phyloP scores from a whole-genome alignment of 2,797 vertebrate genomes.

The Diglossa cyanea region DNA sequence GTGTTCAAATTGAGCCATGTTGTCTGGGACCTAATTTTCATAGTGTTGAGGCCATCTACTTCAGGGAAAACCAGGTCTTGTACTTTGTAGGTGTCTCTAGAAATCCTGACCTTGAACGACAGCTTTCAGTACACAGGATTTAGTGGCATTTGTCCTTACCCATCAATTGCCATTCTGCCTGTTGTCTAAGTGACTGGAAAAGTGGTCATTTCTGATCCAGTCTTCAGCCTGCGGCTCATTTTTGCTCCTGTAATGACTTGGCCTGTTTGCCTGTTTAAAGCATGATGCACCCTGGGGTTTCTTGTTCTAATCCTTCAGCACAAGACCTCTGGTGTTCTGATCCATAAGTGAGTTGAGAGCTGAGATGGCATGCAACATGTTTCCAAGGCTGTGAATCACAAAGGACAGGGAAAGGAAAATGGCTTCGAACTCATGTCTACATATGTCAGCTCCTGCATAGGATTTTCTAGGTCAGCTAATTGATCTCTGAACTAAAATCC shows the following conservation, averaged over 20 bases:
- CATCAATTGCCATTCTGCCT: neutral
- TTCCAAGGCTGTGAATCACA: neutral
- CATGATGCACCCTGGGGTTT: accelerated
- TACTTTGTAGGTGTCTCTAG: neutral
- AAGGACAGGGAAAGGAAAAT: neutral
- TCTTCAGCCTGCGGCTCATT: neutral
- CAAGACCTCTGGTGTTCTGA: neutral
- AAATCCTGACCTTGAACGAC: neutral
- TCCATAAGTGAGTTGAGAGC: neutral
- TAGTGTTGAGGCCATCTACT: neutral
- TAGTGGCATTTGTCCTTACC: neutral
- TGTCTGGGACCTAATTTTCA: neutral
- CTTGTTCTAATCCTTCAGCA: neutral
- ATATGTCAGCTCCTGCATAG: neutral
- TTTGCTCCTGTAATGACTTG: accelerated
- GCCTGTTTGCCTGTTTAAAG: neutral
- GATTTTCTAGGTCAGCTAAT: neutral
- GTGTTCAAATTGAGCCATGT: neutral
- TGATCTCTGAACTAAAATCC: neutral
- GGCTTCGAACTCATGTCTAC: neutral
- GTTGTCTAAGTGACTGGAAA: neutral
- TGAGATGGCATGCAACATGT: neutral
- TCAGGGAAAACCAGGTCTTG: neutral
- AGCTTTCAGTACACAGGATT: neutral
- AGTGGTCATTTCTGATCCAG: neutral